phyloP scores from a whole-genome alignment of 2,113 vertebrate genomes.

The Plotosus lineatus region DNA sequence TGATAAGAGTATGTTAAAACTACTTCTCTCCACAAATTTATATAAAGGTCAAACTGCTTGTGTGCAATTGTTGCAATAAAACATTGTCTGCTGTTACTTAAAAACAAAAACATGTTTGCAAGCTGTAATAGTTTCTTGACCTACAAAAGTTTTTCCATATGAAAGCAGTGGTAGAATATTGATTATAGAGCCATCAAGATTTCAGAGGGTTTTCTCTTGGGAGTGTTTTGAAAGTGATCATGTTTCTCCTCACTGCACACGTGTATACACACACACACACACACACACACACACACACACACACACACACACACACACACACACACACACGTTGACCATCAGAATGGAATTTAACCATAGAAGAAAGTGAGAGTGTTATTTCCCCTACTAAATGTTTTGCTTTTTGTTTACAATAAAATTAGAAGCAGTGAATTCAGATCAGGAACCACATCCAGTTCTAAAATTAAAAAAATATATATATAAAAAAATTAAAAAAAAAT shows the following conservation, averaged over 20 bases:
- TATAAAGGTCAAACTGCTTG: background rate
- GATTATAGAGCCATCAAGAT: constrained; percentile 28
- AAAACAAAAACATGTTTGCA: constrained; percentile 2
- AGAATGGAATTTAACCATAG: background rate
- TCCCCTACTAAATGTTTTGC: too few relatives aligned
- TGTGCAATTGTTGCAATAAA: background rate
- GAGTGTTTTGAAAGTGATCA: constrained; percentile 28
- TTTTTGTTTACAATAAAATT: too few relatives aligned
- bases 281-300: background rate
- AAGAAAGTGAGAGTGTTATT: too few relatives aligned
- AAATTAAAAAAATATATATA: too few relatives aligned
- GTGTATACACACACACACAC: background rate
- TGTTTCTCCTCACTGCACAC: constrained; percentile 46
- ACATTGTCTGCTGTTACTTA: background rate
- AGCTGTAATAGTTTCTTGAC: background rate
- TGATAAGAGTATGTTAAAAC: background rate
- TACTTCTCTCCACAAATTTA: background rate
- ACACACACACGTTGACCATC: constrained; percentile 7
- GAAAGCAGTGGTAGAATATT: constrained; percentile 29
- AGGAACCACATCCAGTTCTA: too few relatives aligned
- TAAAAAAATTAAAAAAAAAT: too few relatives aligned
- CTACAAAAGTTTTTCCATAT: background rate
- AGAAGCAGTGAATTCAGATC: too few relatives aligned
- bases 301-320: background rate
- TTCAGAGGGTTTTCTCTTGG: background rate